phyloP scores from a whole-genome alignment of 1,140 invertebrate species.

The Diachasmimorpha longicaudata region DNA sequence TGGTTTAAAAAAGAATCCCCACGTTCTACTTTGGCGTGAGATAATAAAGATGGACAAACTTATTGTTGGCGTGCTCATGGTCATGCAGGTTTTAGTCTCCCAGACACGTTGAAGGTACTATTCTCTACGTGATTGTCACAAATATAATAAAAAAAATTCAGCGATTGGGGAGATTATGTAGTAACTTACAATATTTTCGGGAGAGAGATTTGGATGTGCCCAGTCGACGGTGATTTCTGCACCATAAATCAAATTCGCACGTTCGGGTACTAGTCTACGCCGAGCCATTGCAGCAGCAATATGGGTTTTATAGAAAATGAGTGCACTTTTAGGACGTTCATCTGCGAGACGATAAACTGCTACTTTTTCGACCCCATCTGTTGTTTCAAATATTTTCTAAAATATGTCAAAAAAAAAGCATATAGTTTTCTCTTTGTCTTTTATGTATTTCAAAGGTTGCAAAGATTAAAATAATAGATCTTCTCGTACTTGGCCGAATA shows the following conservation, averaged over 20 bases:
- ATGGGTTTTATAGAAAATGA: conserved; percentile 75
- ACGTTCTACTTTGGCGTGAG: conserved; percentile 48
- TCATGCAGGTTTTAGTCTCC: conserved; percentile 19
- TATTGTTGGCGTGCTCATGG: conserved; percentile 40
- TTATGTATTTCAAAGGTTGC: no score
- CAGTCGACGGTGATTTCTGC: conserved; percentile 67
- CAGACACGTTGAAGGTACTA: neutral
- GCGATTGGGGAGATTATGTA: neutral
- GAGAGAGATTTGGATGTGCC: conserved; percentile 65
- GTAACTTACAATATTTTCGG: conserved; percentile 48
- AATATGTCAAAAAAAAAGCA: conserved; percentile 10
- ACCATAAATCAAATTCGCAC: conserved; percentile 60
- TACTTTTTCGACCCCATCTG: conserved; percentile 45
- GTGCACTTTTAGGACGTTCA: conserved; percentile 56
- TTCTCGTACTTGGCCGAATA: no score
- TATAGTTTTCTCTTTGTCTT: no score
- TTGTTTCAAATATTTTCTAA: conserved; percentile 46
- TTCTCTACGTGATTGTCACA: conserved; percentile 23
- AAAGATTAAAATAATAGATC: no score
- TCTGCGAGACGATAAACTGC: conserved; percentile 42
- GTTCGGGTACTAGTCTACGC: conserved; percentile 68
- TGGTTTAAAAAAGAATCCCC: conserved; percentile 40
- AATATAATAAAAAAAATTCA: conserved; percentile 1
- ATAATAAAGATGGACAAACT: conserved; percentile 33
- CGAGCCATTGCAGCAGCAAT: conserved; percentile 74